Evolutionary conservation across 2,797 vertebrate genomes (phyloP).

Genomic region (Taenioides sp.): DNA sequence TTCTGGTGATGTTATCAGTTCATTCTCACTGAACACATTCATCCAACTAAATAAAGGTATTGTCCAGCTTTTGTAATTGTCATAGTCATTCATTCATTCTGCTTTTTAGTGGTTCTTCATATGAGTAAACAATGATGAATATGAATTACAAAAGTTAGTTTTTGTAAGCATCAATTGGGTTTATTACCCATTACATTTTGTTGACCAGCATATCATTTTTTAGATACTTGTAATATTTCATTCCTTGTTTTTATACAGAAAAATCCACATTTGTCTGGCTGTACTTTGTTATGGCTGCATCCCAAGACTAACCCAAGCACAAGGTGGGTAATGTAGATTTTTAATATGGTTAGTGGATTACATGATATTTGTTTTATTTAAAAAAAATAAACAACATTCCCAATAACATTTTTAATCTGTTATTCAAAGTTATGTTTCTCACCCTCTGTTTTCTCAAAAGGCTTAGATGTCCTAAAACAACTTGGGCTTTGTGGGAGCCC

Average conservation of each 20-base stretch:
- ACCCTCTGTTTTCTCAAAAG: constrained; percentile 67
- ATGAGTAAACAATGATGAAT: too few species aligned
- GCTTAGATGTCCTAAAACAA: constrained; percentile 93
- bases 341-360: not conserved
- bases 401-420: not conserved
- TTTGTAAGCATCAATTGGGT: too few species aligned
- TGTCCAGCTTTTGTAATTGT: too few species aligned
- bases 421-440: not conserved
- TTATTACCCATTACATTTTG: too few species aligned
- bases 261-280: constrained; percentile 88
- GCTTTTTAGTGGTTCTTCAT: too few species aligned
- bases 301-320: constrained; percentile 85
- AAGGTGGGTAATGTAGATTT: constrained; percentile 79
- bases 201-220: too few species aligned
- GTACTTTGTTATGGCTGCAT: constrained; percentile 85
- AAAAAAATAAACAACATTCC: not conserved
- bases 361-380: not conserved
- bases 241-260: constrained; percentile 76
- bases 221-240: not conserved
- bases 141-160: too few species aligned
- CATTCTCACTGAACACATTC: too few species aligned
- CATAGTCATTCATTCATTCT: too few species aligned
- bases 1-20: too few species aligned
- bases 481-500: constrained; percentile 87
- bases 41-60: too few species aligned